Conservation (phyloP, 2,797 vertebrate genomes). For the Chloroceryle amazona region DNA sequence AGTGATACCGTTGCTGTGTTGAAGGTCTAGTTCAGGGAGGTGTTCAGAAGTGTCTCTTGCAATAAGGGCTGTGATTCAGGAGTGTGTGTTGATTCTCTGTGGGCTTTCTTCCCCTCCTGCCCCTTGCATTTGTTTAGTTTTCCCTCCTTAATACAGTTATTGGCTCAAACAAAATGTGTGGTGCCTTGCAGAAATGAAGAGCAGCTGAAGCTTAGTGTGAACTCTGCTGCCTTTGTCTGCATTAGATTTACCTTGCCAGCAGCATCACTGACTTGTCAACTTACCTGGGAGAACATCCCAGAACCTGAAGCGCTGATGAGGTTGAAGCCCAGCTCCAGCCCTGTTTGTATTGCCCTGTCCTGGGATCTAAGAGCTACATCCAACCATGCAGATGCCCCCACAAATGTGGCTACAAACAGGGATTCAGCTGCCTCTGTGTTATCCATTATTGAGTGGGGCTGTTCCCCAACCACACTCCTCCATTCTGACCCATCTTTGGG, state of each 20-base stretch:
- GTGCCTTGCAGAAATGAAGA: background rate
- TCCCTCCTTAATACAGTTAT: background rate
- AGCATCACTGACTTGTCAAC: background rate
- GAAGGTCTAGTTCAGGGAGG: background rate
- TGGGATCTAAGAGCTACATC: background rate
- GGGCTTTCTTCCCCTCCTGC: background rate
- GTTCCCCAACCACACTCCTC: background rate
- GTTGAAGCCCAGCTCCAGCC: background rate
- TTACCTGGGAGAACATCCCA: background rate
- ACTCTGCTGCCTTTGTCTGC: background rate
- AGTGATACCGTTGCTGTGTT: background rate
- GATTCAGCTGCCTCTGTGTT: background rate
- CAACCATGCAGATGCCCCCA: rapidly evolving
- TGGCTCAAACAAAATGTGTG: background rate
- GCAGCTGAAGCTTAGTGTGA: background rate
- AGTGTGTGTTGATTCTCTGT: background rate
- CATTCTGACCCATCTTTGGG: background rate
- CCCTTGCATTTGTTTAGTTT: background rate
- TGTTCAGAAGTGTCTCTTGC: background rate
- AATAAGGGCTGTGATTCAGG: background rate
- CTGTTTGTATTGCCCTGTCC: background rate
- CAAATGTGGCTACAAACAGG: rapidly evolving
- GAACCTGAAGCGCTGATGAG: background rate
- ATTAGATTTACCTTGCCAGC: background rate
- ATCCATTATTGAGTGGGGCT: background rate